Evolutionary conservation across 2,113 vertebrate genomes (phyloP), one percentile per base, ranked within the genome.

Genomic region (Aptenodytes patagonicus): DNA sequence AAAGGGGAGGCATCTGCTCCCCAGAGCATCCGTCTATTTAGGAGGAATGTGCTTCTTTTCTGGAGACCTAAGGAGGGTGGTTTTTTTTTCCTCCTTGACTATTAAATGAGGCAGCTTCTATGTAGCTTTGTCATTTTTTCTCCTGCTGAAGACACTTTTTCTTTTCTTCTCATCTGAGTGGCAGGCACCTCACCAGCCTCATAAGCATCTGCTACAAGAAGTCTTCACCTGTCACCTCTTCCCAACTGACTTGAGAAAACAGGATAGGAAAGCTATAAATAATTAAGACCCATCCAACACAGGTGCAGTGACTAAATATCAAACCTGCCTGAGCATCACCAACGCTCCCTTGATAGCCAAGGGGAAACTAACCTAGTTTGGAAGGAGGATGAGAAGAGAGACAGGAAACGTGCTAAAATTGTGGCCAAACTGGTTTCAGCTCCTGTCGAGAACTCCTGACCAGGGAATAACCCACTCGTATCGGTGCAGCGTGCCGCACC

Each of bases 201-300:
- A 65, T 49, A 81, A 95, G 89, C 93, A 88, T 96, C 97, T 97
- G 96, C 94, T 86, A 42, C 92, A 79, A 95, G 92, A 71, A 96
- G 96, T 73, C 96, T 69, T 97, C 97, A 97, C 96, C 96, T 97
- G 97, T 93, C 97, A 96, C 95, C 92, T 93, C 93, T 95, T 68
- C 97, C 94, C 95, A 90, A 95, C 22, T 87, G 94, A 95, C 90
- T 96, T 49, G 60, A 87, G 94, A 95, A 96, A 97, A 94, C 95
- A 95, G 85, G 83, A 90, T 46, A 68, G 51, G 77, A 91, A 85
- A 91, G 79, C 79, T 95, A 94, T 97, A 97, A 97, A 98, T 98
- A 97, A 97, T 97, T 97, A 95, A 97, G 87, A 19, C 31, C 72
- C 93, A 86, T 89, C 95, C 93, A 60, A 36, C 76, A 77, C 62